phyloP scores from a whole-genome alignment of 2,888 invertebrate genomes.

The Chirona hameri region DNA sequence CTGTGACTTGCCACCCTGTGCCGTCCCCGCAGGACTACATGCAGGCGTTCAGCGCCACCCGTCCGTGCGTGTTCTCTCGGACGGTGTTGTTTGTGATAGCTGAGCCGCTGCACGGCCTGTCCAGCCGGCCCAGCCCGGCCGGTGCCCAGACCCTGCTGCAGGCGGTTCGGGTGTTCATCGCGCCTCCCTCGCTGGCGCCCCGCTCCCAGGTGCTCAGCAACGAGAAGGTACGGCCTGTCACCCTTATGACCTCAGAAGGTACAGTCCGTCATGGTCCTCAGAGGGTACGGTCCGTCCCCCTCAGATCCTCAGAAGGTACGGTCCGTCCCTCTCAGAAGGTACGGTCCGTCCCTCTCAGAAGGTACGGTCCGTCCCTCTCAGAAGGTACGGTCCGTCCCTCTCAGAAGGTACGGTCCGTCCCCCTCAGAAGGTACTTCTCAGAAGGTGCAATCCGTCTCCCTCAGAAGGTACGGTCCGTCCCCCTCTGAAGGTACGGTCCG shows the following conservation, averaged over 20 bases:
- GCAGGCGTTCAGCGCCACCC: constrained; percentile 43
- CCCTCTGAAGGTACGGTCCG: no score
- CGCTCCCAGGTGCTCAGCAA: constrained; percentile 65
- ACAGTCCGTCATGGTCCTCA: no score
- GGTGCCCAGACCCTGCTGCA: constrained; percentile 71
- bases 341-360: no score
- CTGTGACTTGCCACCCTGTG: not conserved
- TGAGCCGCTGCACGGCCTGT: constrained; percentile 37
- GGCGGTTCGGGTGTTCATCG: constrained; percentile 79
- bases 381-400: no score
- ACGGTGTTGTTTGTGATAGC: constrained; percentile 62
- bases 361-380: no score
- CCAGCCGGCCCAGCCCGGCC: constrained; percentile 42
- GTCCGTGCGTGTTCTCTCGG: constrained; percentile 86
- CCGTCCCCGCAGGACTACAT: constrained; percentile 37
- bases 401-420: no score
- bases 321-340: no score
- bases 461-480: no score
- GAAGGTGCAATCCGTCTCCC: no score
- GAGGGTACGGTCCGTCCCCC: no score
- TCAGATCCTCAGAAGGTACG: no score
- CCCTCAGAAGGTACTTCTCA: not conserved
- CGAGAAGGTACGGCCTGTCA: constrained; percentile 55
- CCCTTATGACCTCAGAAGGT: not conserved
- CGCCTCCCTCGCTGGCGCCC: constrained; percentile 79